These are phyloP conservation scores for Cephus pygmeus DNA, from an alignment of 2,888 invertebrate genomes.

Conservation along the genomic window DNA sequence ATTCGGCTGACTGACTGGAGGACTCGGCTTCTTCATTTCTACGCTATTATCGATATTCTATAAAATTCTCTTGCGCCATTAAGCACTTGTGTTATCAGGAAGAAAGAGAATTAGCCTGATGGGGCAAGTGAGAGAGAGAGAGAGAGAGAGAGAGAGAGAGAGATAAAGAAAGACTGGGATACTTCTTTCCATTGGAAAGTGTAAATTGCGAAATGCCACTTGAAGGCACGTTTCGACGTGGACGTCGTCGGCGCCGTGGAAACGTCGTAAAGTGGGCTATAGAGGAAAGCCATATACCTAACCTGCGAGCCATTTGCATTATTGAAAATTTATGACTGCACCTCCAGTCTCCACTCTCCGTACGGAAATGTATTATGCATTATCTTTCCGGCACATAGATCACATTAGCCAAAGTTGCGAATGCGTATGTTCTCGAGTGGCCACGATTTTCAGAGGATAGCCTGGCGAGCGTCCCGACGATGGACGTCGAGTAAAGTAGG, in stretches of 20 bases:
- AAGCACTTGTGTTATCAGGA: too few species aligned
- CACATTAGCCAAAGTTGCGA: conserved; percentile 59
- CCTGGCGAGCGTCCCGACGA: background rate
- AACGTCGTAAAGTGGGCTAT: conserved; percentile 51
- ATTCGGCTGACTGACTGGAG: too few species aligned
- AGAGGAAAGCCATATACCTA: conserved; percentile 42
- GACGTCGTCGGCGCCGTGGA: conserved; percentile 26
- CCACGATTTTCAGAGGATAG: conserved; percentile 12
- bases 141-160: too few species aligned
- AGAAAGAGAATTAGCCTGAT: too few species aligned
- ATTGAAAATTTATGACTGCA: conserved; percentile 63
- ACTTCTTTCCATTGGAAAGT: too few species aligned
- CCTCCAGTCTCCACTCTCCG: conserved; percentile 31
- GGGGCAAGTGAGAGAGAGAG: too few species aligned
- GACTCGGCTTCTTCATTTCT: too few species aligned
- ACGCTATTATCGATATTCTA: too few species aligned
- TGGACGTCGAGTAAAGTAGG: background rate
- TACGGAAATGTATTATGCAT: conserved; percentile 60
- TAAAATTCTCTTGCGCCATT: too few species aligned
- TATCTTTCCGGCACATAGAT: conserved; percentile 64
- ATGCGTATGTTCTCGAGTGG: conserved; percentile 19
- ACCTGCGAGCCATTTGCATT: conserved; percentile 56
- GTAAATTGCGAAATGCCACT: conserved; percentile 9
- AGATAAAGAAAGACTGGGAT: too few species aligned
- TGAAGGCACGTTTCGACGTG: background rate